Conservation (phyloP, 2,113 vertebrate species). For the cat (Felis catus) region DNA sequence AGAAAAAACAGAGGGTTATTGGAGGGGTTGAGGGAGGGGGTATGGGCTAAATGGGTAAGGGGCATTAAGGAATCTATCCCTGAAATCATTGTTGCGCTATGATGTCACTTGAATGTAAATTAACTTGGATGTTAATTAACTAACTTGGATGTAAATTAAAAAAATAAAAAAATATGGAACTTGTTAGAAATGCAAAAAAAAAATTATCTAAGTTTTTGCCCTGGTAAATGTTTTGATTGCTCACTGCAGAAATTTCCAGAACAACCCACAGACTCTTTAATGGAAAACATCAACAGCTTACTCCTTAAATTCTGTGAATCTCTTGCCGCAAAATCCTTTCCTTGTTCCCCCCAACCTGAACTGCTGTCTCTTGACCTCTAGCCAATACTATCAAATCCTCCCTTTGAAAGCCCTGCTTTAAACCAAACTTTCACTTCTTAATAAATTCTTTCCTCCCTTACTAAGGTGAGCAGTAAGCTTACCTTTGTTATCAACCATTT, state of each 20-base stretch:
- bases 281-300: not conserved
- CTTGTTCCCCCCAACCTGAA: not conserved
- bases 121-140: no score
- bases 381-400: not conserved
- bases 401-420: not conserved
- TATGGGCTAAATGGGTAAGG: no score
- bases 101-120: no score
- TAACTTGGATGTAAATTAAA: no score
- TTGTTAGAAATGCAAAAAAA: no score
- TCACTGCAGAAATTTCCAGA: not conserved
- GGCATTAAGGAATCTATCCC: no score
- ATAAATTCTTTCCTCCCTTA: not conserved
- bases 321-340: not conserved
- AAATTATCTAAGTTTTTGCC: not conserved
- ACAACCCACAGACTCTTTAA: not conserved
- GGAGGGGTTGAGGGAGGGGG: no score
- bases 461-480: not conserved
- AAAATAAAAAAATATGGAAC: no score
- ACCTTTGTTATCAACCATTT: not conserved
- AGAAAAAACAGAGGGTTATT: no score
- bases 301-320: not conserved
- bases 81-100: no score
- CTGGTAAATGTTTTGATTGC: not conserved
- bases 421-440: not conserved
- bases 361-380: not conserved